phyloP scores from a whole-genome alignment of 2,888 invertebrate genomes.

The Philopedon plagiatum region DNA sequence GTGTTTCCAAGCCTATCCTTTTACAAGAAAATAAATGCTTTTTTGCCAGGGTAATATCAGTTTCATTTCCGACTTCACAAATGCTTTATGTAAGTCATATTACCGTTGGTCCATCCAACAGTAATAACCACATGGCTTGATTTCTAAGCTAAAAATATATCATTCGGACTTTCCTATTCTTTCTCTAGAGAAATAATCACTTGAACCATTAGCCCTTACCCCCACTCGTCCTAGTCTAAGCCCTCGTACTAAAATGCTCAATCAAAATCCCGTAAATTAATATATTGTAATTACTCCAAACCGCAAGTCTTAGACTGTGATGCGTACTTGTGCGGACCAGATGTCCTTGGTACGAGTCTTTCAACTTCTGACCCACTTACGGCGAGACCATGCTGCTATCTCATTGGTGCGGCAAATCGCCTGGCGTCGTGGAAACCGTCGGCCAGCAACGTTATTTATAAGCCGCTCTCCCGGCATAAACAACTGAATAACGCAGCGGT shows the following conservation, averaged over 20 bases:
- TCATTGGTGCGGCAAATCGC: slow-evolving; percentile 59
- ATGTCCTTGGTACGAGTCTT: slow-evolving; percentile 86
- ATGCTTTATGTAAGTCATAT: too few species aligned
- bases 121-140: too few species aligned
- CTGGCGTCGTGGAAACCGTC: slow-evolving; percentile 39
- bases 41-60: too few species aligned
- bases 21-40: too few species aligned
- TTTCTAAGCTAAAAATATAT: too few species aligned
- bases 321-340: slow-evolving; percentile 69
- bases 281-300: slow-evolving; percentile 56
- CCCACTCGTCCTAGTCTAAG: neutral
- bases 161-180: too few species aligned
- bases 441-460: slow-evolving; percentile 38
- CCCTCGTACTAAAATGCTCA: slow-evolving; percentile 23
- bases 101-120: too few species aligned
- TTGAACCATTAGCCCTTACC: too few species aligned
- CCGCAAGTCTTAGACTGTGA: slow-evolving; percentile 61
- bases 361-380: slow-evolving; percentile 71
- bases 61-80: too few species aligned
- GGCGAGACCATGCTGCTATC: slow-evolving; percentile 57
- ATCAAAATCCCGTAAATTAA: slow-evolving; percentile 57
- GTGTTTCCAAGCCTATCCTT: too few species aligned
- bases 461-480: slow-evolving; percentile 45
- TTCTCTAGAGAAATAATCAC: too few species aligned
- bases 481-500: slow-evolving; percentile 46